Evolutionary conservation across 2,797 vertebrate species (phyloP).

Genomic region (Pitangus sulphuratus): DNA sequence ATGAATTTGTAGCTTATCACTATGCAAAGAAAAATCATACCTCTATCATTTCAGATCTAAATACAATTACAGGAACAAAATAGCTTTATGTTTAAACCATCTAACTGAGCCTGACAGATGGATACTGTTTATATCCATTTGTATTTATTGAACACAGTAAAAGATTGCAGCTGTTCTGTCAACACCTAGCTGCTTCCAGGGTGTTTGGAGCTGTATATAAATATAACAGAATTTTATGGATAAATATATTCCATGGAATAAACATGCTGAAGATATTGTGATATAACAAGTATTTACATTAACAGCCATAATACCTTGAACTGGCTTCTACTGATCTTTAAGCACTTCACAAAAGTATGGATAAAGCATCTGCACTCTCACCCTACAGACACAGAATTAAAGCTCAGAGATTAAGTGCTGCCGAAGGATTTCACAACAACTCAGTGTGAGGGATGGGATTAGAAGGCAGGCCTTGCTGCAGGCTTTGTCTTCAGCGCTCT

Average conservation of each 20-base stretch:
- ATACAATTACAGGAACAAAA: constrained; percentile 75
- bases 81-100: constrained; percentile 49
- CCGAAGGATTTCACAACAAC: neutral
- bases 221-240: constrained; percentile 41
- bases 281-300: neutral
- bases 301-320: neutral
- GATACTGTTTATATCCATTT: constrained; percentile 64
- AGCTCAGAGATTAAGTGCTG: neutral
- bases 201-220: constrained; percentile 45
- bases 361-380: neutral
- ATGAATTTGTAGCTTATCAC: constrained; percentile 63
- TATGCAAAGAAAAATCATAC: constrained; percentile 71
- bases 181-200: constrained; percentile 51
- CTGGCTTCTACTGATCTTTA: constrained; percentile 11
- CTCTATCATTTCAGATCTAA: constrained; percentile 67
- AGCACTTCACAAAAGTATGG: neutral
- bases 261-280: neutral
- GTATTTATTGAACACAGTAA: constrained; percentile 64
- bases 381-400: constrained; percentile 1
- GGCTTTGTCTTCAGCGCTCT: neutral
- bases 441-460: neutral
- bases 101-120: constrained; percentile 59
- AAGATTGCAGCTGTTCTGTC: constrained; percentile 62
- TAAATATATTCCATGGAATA: constrained; percentile 33
- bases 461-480: neutral